These are phyloP conservation scores for Eugnorisma glareosa DNA, from an alignment of 2,888 invertebrate species.

Conservation along the genomic window DNA sequence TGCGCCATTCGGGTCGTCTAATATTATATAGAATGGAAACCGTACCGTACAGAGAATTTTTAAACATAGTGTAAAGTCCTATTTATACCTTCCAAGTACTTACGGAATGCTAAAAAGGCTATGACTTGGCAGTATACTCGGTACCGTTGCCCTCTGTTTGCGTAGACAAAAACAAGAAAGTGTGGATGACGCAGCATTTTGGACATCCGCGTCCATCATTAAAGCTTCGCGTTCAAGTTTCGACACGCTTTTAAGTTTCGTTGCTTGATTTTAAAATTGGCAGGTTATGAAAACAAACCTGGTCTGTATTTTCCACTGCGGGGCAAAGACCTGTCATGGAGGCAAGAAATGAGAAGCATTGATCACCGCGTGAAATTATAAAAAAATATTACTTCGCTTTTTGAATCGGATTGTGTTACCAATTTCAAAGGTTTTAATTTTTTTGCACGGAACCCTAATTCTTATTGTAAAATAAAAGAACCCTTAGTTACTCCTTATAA, in stretches of 20 bases:
- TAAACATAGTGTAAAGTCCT: neutral
- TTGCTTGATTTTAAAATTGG: slow-evolving; percentile 11
- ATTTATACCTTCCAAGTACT: slow-evolving; percentile 7
- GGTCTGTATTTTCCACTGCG: neutral
- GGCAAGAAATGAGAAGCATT: neutral
- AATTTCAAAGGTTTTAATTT: no score
- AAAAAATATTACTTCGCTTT: no score
- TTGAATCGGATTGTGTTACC: no score
- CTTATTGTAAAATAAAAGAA: no score
- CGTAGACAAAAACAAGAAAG: slow-evolving; percentile 53
- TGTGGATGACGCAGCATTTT: slow-evolving; percentile 48
- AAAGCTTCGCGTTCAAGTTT: slow-evolving; percentile 22
- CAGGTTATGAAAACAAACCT: neutral
- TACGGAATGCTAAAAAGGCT: slow-evolving; percentile 19
- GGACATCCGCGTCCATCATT: slow-evolving; percentile 41
- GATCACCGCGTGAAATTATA: no score
- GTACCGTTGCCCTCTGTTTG: slow-evolving; percentile 57
- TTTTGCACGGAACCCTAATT: no score
- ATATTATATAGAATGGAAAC: no score
- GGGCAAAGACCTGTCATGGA: neutral
- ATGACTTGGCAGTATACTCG: slow-evolving; percentile 40
- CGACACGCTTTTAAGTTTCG: slow-evolving; percentile 28
- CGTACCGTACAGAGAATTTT: neutral
- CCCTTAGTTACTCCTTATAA: no score
- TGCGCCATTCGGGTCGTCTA: no score